Base-by-base conservation (phyloP, 2,113 vertebrate species). In the Cynopterus brachyotis region DNA sequence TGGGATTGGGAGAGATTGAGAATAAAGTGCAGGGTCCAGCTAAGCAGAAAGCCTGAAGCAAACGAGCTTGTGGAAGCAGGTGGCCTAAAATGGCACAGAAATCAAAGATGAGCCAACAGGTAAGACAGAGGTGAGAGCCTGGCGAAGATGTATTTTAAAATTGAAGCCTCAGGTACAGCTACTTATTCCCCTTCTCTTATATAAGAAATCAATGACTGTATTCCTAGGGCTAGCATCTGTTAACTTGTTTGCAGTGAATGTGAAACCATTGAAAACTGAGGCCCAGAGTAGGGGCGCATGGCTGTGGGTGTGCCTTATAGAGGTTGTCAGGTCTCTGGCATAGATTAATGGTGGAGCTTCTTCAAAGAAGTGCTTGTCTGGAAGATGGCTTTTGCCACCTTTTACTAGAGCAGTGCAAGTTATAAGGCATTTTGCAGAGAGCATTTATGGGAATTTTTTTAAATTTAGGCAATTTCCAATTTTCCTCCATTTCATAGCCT, bases 201-300 rank as follows among this genome's bases (percentile, higher is more conserved):
- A 62, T 91, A 35, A 90, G 69, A 73, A 70, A 50, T 42, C 55
- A 57, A 17, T 69, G 47, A n/a, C 72, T 1, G 0, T 6, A 40
- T 32, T 37, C 66, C 72, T 2, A 1, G 53, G 30, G 17, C 53
- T 66, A n/a, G 72, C 35, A 24, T 82, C 45, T 89, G 78, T 67
- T 55, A 50, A 42, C 30, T 5, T 2, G 0, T 17, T 11, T 40
- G 20, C 12, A 4, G 6, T 11, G 45, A 78, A 59, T 16, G 24
- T 5, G n/a, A 62, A 78, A 3, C 62, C 53, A 17, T 35, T 60
- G 53, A 40, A 28, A 32, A 83, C 20, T 1, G 26, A 85, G 79
- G 67, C n/a, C 6, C 3, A 3, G 0, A 0, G 16, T 5, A 1
- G 10, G 26, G 42, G 17, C 3, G 50, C 6, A 1, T 4, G 16